A percentile compares a stretch with the other conserved stretches of the same genome.
These are phyloP conservation scores for Petrosia ficiformis DNA, from an alignment of 37 sponge, comb jelly and placozoan species.

Conservation along the genomic window DNA sequence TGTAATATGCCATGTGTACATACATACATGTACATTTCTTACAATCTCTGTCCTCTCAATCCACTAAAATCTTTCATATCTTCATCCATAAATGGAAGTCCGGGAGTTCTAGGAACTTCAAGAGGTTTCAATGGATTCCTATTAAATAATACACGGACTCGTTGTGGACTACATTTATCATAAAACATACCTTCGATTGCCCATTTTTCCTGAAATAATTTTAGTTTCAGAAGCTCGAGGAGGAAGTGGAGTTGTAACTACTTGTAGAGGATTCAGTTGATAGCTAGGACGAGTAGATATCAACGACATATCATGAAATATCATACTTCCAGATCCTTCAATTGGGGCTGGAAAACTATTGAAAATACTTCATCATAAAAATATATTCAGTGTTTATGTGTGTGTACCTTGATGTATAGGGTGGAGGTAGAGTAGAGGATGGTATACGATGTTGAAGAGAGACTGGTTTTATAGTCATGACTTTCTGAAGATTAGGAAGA, in stretches of 20 bases:
- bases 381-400: background rate
- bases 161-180: background rate
- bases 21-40: too few relatives aligned
- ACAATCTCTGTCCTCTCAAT: constrained; percentile 37
- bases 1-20: too few relatives aligned
- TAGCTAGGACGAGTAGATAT: background rate
- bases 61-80: constrained; percentile 21
- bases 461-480: constrained; percentile 66
- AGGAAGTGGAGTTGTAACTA: background rate
- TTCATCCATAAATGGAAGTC: constrained; percentile 12
- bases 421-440: constrained; percentile 8
- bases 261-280: too few relatives aligned
- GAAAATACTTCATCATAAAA: too few relatives aligned
- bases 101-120: constrained; percentile 27
- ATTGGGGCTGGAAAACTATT: too few relatives aligned
- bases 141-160: background rate
- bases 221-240: background rate
- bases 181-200: background rate
- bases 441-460: constrained; percentile 56
- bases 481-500: constrained; percentile 31
- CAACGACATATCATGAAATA: background rate
- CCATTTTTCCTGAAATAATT: background rate
- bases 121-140: constrained; percentile 20
- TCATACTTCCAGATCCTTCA: background rate
- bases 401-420: background rate